phyloP scores from a whole-genome alignment of 2,113 vertebrate species.

The Serilophus lunatus region DNA sequence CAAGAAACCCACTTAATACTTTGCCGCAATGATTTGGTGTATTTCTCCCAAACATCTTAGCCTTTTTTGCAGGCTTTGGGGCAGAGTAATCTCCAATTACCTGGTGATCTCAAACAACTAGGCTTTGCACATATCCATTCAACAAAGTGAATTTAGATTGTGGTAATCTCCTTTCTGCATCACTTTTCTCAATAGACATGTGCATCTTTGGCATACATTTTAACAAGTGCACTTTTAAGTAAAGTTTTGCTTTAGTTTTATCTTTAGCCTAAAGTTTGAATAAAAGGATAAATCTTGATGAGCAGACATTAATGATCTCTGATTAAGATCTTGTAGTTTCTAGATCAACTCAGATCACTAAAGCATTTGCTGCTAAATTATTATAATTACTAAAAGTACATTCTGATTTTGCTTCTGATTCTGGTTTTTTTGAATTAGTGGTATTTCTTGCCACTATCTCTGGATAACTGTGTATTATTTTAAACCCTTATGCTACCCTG shows the following conservation, averaged over 20 bases:
- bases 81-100: background rate
- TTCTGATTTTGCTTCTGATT: background rate
- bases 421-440: background rate
- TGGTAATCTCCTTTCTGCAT: background rate
- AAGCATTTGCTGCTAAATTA: background rate
- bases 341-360: background rate
- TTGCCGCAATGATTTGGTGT: background rate
- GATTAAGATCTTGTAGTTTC: background rate
- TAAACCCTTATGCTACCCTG: background rate
- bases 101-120: background rate
- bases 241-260: slow-evolving; percentile 3
- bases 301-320: background rate
- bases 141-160: background rate
- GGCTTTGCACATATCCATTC: background rate
- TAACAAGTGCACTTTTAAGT: background rate
- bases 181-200: background rate
- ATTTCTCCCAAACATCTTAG: background rate
- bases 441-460: background rate
- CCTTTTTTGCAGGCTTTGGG: background rate
- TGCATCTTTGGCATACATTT: background rate
- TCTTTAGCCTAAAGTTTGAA: background rate
- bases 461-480: background rate
- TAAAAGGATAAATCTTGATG: background rate
- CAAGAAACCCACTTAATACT: background rate
- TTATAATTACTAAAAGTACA: background rate